Percentiles rank a stretch among this genome's conserved stretches.
These are phyloP conservation scores for Mythimna ferrago DNA, from an alignment of 2,888 invertebrate species.

Conservation along the genomic window DNA sequence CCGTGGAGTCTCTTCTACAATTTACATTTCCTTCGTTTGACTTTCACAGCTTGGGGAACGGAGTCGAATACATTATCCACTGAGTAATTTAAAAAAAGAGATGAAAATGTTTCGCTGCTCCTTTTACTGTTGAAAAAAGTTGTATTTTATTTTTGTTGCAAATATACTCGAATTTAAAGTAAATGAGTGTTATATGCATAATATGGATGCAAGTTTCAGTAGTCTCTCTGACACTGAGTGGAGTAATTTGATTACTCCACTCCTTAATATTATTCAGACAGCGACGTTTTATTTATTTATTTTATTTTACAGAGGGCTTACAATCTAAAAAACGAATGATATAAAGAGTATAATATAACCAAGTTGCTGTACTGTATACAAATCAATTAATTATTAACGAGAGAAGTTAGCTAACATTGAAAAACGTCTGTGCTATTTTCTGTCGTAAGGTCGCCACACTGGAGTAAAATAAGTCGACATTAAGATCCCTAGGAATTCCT, in stretches of 20 bases:
- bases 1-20: constrained; percentile 1
- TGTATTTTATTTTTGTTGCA: not conserved
- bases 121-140: not conserved
- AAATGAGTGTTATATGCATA: not conserved
- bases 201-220: not conserved
- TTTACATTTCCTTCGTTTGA: constrained; percentile 34
- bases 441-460: no score
- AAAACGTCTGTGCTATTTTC: no score
- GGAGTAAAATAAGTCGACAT: no score
- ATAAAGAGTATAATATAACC: no score
- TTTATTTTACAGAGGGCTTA: no score
- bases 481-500: no score
- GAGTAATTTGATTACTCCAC: not conserved
- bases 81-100: constrained; percentile 21
- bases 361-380: no score
- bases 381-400: no score
- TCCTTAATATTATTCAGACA: not conserved
- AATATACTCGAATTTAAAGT: not conserved
- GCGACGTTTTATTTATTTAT: not conserved
- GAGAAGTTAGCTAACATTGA: no score
- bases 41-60: constrained; percentile 24
- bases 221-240: not conserved
- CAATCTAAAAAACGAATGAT: no score
- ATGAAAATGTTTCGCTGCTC: not conserved
- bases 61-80: constrained; percentile 24